phyloP scores from a whole-genome alignment of 2,797 vertebrate genomes.

The Petrocephalus schoutedeni region DNA sequence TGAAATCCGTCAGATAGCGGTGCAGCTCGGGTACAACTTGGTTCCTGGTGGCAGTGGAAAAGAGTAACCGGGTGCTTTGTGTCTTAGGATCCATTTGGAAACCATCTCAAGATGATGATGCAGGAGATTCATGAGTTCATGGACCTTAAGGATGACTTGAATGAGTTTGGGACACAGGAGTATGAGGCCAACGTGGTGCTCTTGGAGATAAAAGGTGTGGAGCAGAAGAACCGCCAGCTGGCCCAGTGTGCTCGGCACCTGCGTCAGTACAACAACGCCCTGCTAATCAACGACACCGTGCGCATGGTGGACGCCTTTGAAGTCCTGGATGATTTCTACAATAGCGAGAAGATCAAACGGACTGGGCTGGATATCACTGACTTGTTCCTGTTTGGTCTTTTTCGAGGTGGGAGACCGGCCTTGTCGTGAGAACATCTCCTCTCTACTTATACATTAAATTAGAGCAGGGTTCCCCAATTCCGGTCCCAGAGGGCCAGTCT shows the following conservation, averaged over 20 bases:
- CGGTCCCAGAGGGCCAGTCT: not conserved
- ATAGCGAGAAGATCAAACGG: slow-evolving; percentile 1
- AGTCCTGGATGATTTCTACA: slow-evolving; percentile 69
- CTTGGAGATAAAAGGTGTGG: slow-evolving; percentile 65
- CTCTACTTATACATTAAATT: not conserved
- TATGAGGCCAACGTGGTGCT: slow-evolving; percentile 79
- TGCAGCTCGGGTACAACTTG: not conserved
- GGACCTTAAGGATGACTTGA: slow-evolving; percentile 19
- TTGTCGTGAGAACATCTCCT: not conserved
- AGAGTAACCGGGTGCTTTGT: not conserved
- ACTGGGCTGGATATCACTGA: slow-evolving; percentile 56
- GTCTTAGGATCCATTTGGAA: slow-evolving; percentile 79
- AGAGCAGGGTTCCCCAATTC: not conserved
- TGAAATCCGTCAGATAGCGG: not conserved
- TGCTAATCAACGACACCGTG: slow-evolving; percentile 79
- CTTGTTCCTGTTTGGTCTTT: slow-evolving; percentile 60
- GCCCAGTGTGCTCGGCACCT: slow-evolving; percentile 77
- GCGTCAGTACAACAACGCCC: slow-evolving; percentile 79
- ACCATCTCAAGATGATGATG: slow-evolving; percentile 77
- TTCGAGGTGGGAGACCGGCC: slow-evolving; percentile 59
- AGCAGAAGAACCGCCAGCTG: slow-evolving; percentile 40
- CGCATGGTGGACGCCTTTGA: slow-evolving; percentile 73
- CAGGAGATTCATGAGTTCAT: slow-evolving; percentile 65
- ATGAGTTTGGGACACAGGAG: slow-evolving; percentile 70
- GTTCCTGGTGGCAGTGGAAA: not conserved